Evolutionary conservation across 23 tunicate species (phyloP), one percentile per base, ranked within the genome.

Genomic region (Ascidia mentula): DNA sequence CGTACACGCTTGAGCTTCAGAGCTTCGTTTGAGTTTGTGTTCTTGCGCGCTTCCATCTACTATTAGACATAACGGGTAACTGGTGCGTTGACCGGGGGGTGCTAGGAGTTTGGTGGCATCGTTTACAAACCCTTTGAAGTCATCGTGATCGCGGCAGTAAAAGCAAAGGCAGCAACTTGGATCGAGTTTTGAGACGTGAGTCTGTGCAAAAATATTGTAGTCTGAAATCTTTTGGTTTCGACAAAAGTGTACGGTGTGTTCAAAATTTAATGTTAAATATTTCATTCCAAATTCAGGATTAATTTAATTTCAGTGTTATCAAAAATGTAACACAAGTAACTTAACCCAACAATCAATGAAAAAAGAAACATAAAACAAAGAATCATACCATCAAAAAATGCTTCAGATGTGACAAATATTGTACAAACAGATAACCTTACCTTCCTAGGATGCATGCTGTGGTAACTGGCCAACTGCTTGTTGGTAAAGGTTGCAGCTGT

Each of bases 91-190:
- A 0, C 80, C 15, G 32, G 94, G 84, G 3, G 94, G 80, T 6
- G 79, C 31, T 37, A 77, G 37, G 32, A 37, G 36, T 38, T 82
- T 77, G 40, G 34, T 45, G 18, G 85, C 80, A 37, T 91, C 72
- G 36, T 22, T 28, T 7, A 75, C 69, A 69, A 91, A 91, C 18
- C 71, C 15, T 72, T 81, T 45, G 61, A 87, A 92, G 32, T 87
- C 92, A 78, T 82, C 85, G 24, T 78, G 74, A 72, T 87, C 61
- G 31, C 82, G 76, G 45, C 97, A 92, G 72, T 92, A 92, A 59
- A 92, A 92, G 5, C 97, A 88, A 6, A 92, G 53, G 75, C 97
- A 92, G 82, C 97, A 92, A 61, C 97, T 87, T 0, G 97, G 97
- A 60, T 92, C 97, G 38, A 91, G 59, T 36, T 91, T 91, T 38